These are phyloP conservation scores for Ifrita kowaldi DNA, from an alignment of 2,113 vertebrate genomes.

Conservation along the genomic window DNA sequence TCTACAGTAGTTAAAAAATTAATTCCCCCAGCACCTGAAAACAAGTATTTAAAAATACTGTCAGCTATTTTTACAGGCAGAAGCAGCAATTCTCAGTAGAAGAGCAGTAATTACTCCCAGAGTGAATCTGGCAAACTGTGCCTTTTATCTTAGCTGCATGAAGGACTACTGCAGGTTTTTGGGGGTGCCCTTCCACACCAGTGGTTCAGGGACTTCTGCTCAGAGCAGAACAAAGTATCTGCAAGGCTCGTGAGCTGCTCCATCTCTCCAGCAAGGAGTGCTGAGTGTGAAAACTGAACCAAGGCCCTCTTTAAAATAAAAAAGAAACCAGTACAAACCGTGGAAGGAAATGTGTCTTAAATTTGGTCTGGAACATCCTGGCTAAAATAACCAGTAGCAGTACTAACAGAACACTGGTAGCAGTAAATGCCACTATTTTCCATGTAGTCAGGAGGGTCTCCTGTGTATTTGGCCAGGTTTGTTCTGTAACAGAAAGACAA, in stretches of 20 bases:
- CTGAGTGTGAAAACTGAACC: not conserved
- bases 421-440: constrained; percentile 87
- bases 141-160: not conserved
- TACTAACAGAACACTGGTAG: constrained; percentile 82
- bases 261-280: not conserved
- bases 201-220: not conserved
- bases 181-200: not conserved
- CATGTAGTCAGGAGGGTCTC: constrained; percentile 84
- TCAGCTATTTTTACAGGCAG: constrained; percentile 24
- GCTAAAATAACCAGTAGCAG: constrained; percentile 83
- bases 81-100: not conserved
- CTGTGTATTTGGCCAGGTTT: constrained; percentile 79
- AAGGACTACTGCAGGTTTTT: not conserved
- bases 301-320: not conserved
- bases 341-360: constrained; percentile 80
- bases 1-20: constrained; percentile 27
- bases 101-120: not conserved
- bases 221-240: not conserved
- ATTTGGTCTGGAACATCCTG: constrained; percentile 85
- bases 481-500: constrained; percentile 67
- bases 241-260: not conserved
- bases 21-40: constrained; percentile 19
- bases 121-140: not conserved
- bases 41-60: not conserved
- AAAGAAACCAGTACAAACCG: constrained; percentile 68